Evolutionary conservation across 2,888 invertebrate species (phyloP).

Genomic region (Adineta ricciae): DNA sequence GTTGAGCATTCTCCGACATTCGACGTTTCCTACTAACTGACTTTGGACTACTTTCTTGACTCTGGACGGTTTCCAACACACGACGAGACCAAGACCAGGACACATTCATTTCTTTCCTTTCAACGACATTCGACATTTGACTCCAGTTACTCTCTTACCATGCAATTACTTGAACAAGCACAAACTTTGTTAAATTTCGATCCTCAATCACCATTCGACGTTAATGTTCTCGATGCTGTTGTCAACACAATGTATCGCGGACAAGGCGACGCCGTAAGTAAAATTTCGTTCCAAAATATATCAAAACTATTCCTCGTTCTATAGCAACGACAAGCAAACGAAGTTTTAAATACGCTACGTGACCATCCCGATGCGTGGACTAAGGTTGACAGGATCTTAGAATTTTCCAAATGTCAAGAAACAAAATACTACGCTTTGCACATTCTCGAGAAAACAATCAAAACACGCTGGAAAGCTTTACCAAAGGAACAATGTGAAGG

Average conservation of each 20-base stretch:
- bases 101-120: not conserved
- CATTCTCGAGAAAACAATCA: slow-evolving; percentile 95
- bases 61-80: slow-evolving; percentile 5
- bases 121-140: not conserved
- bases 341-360: slow-evolving; percentile 82
- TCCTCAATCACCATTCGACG: slow-evolving; percentile 26
- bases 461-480: slow-evolving; percentile 94
- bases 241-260: slow-evolving; percentile 31
- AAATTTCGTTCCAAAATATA: not conserved
- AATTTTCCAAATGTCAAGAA: slow-evolving; percentile 86
- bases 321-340: slow-evolving; percentile 65
- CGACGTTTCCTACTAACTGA: not conserved
- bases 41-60: slow-evolving; percentile 2
- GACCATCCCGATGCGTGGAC: slow-evolving; percentile 99
- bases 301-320: not conserved
- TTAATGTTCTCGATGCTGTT: slow-evolving; percentile 31
- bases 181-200: slow-evolving; percentile 32
- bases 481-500: slow-evolving; percentile 92
- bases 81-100: not conserved
- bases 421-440: slow-evolving; percentile 98
- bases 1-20: not conserved
- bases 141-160: slow-evolving; percentile 11
- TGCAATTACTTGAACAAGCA: slow-evolving; percentile 31
- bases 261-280: slow-evolving; percentile 25
- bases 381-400: slow-evolving; percentile 91